A percentile compares a stretch with the other conserved stretches of the same genome.
phyloP scores from a whole-genome alignment of 2,113 vertebrate species.

The Tyto alba region DNA sequence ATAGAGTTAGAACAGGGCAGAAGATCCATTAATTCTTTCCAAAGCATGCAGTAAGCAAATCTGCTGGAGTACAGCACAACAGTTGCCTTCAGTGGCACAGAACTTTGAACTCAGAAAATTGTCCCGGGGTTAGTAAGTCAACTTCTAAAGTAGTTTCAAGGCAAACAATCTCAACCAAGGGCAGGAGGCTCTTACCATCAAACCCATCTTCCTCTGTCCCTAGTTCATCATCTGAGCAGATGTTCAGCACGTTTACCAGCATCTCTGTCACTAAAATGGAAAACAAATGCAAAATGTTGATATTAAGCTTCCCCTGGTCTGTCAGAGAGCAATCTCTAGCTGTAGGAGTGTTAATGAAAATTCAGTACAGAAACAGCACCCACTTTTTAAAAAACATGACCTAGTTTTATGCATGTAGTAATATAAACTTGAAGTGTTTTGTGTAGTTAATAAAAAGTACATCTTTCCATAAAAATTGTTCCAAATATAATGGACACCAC shows the following conservation, averaged over 20 bases:
- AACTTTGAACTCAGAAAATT: conserved; percentile 22
- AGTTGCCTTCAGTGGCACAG: not conserved
- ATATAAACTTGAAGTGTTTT: not conserved
- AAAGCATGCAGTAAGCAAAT: conserved; percentile 22
- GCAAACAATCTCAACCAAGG: not conserved
- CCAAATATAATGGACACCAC: not conserved
- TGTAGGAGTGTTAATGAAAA: not conserved
- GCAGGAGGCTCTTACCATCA: conserved; percentile 83
- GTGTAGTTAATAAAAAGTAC: not conserved
- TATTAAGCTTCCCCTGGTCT: not conserved
- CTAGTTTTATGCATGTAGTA: not conserved
- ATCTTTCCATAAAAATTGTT: not conserved
- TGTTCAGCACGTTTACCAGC: conserved; percentile 96
- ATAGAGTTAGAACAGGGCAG: not conserved
- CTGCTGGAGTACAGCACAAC: not conserved
- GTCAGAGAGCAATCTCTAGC: not conserved
- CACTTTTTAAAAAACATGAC: not conserved
- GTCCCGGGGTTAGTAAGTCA: not conserved
- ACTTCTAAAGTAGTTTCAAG: not conserved
- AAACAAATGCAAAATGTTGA: not conserved
- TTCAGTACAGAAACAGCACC: not conserved
- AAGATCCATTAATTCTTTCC: not conserved
- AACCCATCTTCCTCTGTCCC: conserved; percentile 94
- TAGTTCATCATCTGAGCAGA: conserved; percentile 96
- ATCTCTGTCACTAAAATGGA: conserved; percentile 90